A percentile compares a stretch with the other conserved stretches of the same genome.
Evolutionary conservation across 2,113 vertebrate genomes (phyloP).

Genomic region (Phoenicopterus ruber): DNA sequence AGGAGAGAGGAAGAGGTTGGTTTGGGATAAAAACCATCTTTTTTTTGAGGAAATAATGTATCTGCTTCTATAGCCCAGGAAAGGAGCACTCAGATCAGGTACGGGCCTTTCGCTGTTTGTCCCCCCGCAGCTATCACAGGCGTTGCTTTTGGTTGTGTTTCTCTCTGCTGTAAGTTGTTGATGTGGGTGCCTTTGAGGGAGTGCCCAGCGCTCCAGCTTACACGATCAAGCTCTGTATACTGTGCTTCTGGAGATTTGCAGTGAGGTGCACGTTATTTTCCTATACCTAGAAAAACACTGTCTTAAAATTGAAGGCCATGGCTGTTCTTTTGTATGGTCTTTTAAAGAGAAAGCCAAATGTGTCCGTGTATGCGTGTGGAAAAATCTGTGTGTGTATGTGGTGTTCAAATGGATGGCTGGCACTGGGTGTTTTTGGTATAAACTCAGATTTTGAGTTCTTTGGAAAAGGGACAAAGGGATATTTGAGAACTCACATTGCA

Average conservation of each 20-base stretch:
- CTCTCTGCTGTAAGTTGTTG: not conserved
- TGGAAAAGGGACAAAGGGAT: not conserved
- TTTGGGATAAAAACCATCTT: not conserved
- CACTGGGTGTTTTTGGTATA: not conserved
- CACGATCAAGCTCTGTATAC: rapidly evolving
- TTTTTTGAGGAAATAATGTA: not conserved
- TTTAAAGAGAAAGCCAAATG: not conserved
- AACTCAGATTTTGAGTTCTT: not conserved
- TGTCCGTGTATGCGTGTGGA: too few relatives aligned
- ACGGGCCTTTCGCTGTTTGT: not conserved
- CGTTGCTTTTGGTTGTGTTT: not conserved
- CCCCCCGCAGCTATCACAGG: not conserved
- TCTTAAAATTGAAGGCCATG: not conserved
- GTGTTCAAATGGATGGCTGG: not conserved
- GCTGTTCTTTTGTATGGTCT: not conserved
- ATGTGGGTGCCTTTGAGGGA: not conserved
- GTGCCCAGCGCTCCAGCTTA: not conserved
- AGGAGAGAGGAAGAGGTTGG: not conserved
- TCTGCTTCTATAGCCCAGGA: not conserved
- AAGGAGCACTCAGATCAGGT: not conserved
- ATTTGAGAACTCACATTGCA: not conserved
- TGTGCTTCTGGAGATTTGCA: not conserved
- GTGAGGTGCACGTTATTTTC: not conserved
- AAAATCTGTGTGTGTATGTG: not conserved
- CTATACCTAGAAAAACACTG: not conserved